Evolutionary conservation across 1,140 invertebrate genomes (phyloP), one percentile per base, ranked within the genome.

Genomic region (Neocloeon triangulifer): DNA sequence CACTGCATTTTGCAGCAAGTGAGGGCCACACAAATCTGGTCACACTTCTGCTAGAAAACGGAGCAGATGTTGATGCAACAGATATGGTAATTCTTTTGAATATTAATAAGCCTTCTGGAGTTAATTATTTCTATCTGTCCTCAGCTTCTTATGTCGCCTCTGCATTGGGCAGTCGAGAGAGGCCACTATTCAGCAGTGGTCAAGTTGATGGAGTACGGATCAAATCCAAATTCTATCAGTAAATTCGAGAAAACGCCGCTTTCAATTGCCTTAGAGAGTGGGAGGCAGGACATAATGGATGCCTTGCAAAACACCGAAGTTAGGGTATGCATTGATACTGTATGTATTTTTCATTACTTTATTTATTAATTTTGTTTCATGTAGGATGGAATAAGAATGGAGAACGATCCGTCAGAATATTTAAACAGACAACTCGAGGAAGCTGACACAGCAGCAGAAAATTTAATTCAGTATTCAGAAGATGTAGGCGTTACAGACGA

Each of bases 131-230:
- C 10, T 5, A 32, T 9, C 7, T 32, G 5, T 32, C 47, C 44
- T 37, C 39, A 80, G 81, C 53, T 92, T 18, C 70, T 70, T 47
- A 92, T 91, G 85, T 91, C 85, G 16, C 82, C 86, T 18, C 57
- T 95, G 15, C 86, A 94, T 58, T 94, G 86, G 88, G 84, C 85
- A 7, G 78, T 78, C 28, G 82, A 89, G 55, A 69, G 74, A 40
- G 66, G 70, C n/a, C 73, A 85, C 49, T 43, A 62, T 19, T 61
- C 63, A 27, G 67, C 73, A 23, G 73, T 78, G 19, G 58, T 69
- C 33, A 42, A 71, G 26, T 55, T 92, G 27, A 45, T 92, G 3
- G 59, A 66, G 32, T 53, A 67, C 43, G 77, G 79, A 12, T 79
- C 81, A 1, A 62, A 78, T 49, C 52, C 65, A 4, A 55, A 58